These are phyloP conservation scores for Eidolon helvum DNA, from an alignment of 2,113 vertebrate species.

Conservation along the genomic window DNA sequence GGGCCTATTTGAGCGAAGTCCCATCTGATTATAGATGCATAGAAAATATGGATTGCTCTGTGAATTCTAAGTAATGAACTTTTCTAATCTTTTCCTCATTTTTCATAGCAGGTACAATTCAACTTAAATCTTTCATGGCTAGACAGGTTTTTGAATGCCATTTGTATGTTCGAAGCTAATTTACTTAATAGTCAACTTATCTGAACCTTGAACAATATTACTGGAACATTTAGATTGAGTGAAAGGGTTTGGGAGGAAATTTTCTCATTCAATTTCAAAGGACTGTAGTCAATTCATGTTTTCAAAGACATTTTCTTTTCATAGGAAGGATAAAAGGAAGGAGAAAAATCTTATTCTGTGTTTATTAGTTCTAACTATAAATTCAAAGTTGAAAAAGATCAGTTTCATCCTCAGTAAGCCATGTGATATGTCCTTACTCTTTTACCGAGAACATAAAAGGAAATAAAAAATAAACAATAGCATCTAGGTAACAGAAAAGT, in stretches of 20 bases:
- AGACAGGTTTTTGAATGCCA: slow-evolving; percentile 75
- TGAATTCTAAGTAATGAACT: slow-evolving; percentile 55
- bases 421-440: slow-evolving; percentile 30
- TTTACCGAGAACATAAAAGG: slow-evolving; percentile 52
- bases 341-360: slow-evolving; percentile 69
- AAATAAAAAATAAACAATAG: slow-evolving; percentile 57
- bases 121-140: slow-evolving; percentile 59
- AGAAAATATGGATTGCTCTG: slow-evolving; percentile 47
- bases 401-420: slow-evolving; percentile 49
- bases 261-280: slow-evolving; percentile 70
- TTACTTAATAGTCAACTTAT: slow-evolving; percentile 66
- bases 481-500: slow-evolving; percentile 37
- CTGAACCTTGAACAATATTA: slow-evolving; percentile 58
- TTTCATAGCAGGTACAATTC: slow-evolving; percentile 49
- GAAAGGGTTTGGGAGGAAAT: slow-evolving; percentile 61
- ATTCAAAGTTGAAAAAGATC: slow-evolving; percentile 59
- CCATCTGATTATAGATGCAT: slow-evolving; percentile 35
- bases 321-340: slow-evolving; percentile 35
- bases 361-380: slow-evolving; percentile 62
- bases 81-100: slow-evolving; percentile 37
- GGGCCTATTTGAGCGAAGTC: slow-evolving; percentile 23
- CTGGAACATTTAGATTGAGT: slow-evolving; percentile 56
- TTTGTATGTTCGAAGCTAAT: slow-evolving; percentile 68
- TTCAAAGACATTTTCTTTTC: slow-evolving; percentile 71
- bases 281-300: slow-evolving; percentile 64